phyloP scores from a whole-genome alignment of 2,113 vertebrate species.

The Nansenia antarctica region DNA sequence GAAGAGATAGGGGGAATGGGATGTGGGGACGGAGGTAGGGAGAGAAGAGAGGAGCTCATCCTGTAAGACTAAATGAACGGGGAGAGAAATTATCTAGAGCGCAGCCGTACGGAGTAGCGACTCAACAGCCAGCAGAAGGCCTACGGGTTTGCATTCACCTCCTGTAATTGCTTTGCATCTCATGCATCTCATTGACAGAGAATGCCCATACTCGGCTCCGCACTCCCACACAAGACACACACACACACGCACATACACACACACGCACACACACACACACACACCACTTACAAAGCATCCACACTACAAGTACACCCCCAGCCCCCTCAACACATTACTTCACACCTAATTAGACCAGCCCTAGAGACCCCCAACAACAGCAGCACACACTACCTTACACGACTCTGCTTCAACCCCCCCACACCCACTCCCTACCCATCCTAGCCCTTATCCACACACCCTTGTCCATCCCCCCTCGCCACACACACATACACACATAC shows the following conservation, averaged over 20 bases:
- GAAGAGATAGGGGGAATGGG: not conserved
- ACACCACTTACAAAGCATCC: not conserved
- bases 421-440: not conserved
- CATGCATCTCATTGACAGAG: too few species aligned
- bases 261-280: not conserved
- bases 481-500: not conserved
- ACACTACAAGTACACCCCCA: too few species aligned
- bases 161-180: too few species aligned
- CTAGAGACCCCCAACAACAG: not conserved
- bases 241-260: not conserved
- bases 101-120: too few species aligned
- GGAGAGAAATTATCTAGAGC: not conserved
- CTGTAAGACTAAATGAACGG: not conserved
- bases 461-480: conserved; percentile 19
- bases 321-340: not conserved
- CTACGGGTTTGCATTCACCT: too few species aligned
- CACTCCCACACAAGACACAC: not conserved
- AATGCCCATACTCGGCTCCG: too few species aligned
- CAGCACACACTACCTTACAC: not conserved
- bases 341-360: not conserved
- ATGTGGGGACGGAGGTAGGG: not conserved
- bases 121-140: too few species aligned
- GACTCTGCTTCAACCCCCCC: not conserved
- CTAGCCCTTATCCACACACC: not conserved
- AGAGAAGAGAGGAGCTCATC: not conserved